A percentile compares a stretch with the other conserved stretches of the same genome.
Evolutionary conservation across 2,797 vertebrate species (phyloP).

Genomic region (Silurus lanzhouensis): DNA sequence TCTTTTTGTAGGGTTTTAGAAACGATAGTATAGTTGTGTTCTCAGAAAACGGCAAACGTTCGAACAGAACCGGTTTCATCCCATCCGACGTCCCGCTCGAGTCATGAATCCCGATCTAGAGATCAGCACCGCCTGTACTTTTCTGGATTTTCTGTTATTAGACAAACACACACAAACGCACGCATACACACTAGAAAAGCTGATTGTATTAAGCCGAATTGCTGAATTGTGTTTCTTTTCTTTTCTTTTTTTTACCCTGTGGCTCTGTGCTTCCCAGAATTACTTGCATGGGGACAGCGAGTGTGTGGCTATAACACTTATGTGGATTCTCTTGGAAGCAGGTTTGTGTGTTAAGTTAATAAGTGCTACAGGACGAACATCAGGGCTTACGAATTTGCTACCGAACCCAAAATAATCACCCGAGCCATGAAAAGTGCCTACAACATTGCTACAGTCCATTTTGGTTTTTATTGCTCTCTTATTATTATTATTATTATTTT

Average conservation of each 20-base stretch:
- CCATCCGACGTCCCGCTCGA: constrained; percentile 34
- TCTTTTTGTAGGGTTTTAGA: constrained; percentile 7
- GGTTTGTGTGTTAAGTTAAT: constrained; percentile 42
- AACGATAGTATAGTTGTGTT: constrained; percentile 25
- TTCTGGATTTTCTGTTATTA: constrained; percentile 14
- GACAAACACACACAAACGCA: constrained; percentile 8
- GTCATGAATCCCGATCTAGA: constrained; percentile 10
- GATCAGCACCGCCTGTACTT: constrained; percentile 15
- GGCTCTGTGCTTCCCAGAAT: constrained; percentile 36
- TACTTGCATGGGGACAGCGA: constrained; percentile 13
- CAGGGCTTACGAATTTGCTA: constrained; percentile 62
- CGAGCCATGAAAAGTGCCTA: constrained; percentile 68
- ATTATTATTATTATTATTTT: constrained; percentile 30
- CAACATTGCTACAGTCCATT: constrained; percentile 50
- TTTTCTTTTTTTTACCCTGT: not conserved
- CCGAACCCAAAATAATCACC: constrained; percentile 60
- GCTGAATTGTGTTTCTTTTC: not conserved
- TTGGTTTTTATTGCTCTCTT: constrained; percentile 32
- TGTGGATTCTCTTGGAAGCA: constrained; percentile 19
- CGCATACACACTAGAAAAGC: not conserved
- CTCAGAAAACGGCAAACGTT: not conserved
- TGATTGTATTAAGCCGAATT: constrained; percentile 47
- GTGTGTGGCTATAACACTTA: constrained; percentile 9
- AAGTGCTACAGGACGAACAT: constrained; percentile 52
- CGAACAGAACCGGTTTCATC: constrained; percentile 36